Conservation (phyloP, 2,797 vertebrate genomes). For the Scyliorhinus canicula region DNA sequence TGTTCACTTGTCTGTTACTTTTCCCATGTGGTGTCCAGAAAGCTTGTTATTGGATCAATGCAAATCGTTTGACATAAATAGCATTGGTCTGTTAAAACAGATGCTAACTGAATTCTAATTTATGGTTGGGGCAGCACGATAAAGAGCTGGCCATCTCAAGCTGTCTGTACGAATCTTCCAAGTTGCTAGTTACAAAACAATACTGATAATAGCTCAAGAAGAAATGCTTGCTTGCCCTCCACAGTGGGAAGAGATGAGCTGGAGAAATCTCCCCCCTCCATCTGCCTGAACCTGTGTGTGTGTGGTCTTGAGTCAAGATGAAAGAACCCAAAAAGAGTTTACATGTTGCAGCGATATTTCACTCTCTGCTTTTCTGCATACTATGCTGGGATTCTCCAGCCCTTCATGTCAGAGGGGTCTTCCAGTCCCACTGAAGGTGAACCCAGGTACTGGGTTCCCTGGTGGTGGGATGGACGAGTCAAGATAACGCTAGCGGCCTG, state of each 20-base stretch:
- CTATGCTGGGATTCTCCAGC: no score
- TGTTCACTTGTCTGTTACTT: not conserved
- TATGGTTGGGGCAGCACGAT: not conserved
- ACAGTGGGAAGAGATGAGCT: not conserved
- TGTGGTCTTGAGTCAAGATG: not conserved
- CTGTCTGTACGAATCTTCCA: not conserved
- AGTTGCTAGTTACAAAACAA: not conserved
- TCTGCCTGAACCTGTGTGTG: not conserved
- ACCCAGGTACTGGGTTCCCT: no score
- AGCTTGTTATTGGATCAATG: not conserved
- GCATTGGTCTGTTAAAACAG: not conserved
- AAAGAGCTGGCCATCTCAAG: not conserved
- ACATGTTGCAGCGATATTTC: not conserved
- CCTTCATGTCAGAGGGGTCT: no score
- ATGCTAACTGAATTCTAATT: no score
- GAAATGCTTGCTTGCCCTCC: not conserved
- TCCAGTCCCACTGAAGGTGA: no score
- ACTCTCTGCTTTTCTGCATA: not conserved
- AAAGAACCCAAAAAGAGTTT: not conserved
- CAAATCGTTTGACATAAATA: not conserved
- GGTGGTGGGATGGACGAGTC: no score
- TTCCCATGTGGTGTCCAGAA: no score
- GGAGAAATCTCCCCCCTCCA: not conserved
- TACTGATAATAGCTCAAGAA: not conserved
- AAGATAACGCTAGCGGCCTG: no score